Evolutionary conservation across 2,113 vertebrate genomes (phyloP).

Genomic region (Brevimyrus niger): DNA sequence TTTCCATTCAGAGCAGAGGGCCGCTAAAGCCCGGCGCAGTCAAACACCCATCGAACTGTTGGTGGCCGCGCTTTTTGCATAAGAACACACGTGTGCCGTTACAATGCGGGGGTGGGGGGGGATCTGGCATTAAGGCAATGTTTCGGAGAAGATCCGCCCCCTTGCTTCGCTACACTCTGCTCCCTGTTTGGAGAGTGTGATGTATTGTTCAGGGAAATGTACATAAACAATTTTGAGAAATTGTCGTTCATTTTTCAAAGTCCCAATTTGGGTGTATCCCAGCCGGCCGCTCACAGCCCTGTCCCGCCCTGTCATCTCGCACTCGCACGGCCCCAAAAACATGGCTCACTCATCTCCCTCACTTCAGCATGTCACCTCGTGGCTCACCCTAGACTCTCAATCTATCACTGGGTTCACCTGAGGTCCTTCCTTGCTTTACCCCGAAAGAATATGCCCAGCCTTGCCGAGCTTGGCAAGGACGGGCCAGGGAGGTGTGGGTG

Average conservation of each 20-base stretch:
- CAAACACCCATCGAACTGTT: not conserved
- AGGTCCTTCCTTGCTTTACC: not conserved
- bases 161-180: not conserved
- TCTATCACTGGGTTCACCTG: not conserved
- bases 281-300: not conserved
- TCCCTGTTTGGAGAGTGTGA: not conserved
- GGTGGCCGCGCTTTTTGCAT: not conserved
- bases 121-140: not conserved
- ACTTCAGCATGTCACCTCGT: not conserved
- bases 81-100: not conserved
- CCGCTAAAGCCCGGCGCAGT: not conserved
- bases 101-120: not conserved
- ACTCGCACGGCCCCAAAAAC: not conserved
- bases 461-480: not conserved
- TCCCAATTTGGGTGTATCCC: not conserved
- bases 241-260: not conserved
- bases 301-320: not conserved
- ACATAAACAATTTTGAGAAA: not conserved
- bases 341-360: not conserved
- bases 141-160: not conserved
- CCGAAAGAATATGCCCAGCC: not conserved
- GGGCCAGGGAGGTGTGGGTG: conserved; percentile 34
- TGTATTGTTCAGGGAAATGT: not conserved
- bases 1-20: not conserved
- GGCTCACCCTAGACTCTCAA: not conserved